A percentile compares a stretch with the other conserved stretches of the same genome.
phyloP scores from a whole-genome alignment of 2,797 vertebrate species.

The Pelobates cultripes region DNA sequence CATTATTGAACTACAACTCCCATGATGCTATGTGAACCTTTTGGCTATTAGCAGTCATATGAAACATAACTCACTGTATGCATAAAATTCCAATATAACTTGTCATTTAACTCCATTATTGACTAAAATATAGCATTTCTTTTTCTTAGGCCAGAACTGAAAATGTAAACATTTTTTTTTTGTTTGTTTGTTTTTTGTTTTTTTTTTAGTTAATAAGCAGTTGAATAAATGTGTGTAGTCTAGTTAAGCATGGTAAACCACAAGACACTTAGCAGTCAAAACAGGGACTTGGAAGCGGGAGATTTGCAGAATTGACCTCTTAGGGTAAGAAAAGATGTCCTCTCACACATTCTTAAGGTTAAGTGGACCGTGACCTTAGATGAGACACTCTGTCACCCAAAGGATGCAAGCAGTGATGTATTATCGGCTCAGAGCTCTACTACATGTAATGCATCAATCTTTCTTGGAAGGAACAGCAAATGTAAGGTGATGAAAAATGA shows the following conservation, averaged over 20 bases:
- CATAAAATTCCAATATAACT: no score
- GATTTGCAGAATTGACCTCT: conserved; percentile 17
- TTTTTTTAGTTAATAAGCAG: neutral
- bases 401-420: conserved; percentile 48
- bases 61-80: no score
- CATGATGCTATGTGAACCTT: no score
- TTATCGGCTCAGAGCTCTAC: conserved; percentile 31
- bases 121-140: no score
- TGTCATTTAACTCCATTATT: no score
- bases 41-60: no score
- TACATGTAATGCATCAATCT: conserved; percentile 43
- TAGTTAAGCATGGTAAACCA: neutral
- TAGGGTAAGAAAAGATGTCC: conserved; percentile 29
- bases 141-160: no score
- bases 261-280: conserved; percentile 12
- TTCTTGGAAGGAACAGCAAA: conserved; percentile 28
- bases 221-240: neutral
- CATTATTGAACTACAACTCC: no score
- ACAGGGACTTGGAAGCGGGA: conserved; percentile 12
- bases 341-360: conserved; percentile 52
- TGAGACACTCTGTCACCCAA: conserved; percentile 50
- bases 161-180: no score
- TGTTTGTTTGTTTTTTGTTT: no score
- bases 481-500: conserved; percentile 45
- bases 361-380: conserved; percentile 48